These are phyloP conservation scores for Creontiades dilutus DNA, from an alignment of 2,888 invertebrate genomes.

Conservation along the genomic window DNA sequence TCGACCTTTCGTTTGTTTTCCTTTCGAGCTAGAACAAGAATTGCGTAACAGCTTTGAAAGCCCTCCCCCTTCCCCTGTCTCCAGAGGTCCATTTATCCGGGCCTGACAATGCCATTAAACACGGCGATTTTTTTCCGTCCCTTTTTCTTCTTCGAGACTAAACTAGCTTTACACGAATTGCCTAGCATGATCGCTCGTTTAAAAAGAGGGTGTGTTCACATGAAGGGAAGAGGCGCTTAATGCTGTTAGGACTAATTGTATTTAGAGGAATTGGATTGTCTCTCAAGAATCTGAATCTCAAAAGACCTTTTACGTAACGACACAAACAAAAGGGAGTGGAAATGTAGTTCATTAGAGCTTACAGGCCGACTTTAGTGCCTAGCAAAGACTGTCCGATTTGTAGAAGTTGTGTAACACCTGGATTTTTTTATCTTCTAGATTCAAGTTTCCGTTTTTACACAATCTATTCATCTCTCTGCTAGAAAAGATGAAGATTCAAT, in stretches of 20 bases:
- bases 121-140: background rate
- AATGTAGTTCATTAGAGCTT: background rate
- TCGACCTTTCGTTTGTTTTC: no score
- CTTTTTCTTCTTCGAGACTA: background rate
- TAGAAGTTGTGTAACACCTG: no score
- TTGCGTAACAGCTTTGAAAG: background rate
- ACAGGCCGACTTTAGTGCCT: background rate
- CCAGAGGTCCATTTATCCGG: background rate
- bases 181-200: conserved; percentile 37
- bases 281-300: conserved; percentile 56
- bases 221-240: conserved; percentile 37
- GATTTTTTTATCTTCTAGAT: no score
- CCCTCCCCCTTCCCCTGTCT: background rate
- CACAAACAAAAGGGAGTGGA: conserved; percentile 18
- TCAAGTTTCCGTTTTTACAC: no score
- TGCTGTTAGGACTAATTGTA: conserved; percentile 62
- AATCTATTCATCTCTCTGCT: no score
- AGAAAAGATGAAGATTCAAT: no score
- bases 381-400: no score
- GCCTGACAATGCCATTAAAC: background rate
- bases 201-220: conserved; percentile 38
- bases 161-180: conserved; percentile 15
- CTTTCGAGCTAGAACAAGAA: background rate
- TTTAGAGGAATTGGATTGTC: conserved; percentile 62
- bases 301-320: conserved; percentile 56